phyloP scores from a whole-genome alignment of 2,113 vertebrate genomes.

The Uropsilus gracilis region DNA sequence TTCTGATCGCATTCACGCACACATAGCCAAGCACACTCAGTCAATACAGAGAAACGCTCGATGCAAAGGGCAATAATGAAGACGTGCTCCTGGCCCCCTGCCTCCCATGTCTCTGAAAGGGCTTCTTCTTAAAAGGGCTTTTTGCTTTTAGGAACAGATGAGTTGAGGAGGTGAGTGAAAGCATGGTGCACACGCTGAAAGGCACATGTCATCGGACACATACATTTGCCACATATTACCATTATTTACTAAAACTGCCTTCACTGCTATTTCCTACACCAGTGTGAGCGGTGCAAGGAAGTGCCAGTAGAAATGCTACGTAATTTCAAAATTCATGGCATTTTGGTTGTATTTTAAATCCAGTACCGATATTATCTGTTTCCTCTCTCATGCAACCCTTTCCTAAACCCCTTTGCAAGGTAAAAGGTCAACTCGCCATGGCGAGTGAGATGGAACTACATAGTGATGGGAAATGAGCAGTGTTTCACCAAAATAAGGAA shows the following conservation, averaged over 20 bases:
- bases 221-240: background rate
- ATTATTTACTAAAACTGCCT: background rate
- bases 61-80: background rate
- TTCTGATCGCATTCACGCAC: background rate
- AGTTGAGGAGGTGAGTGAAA: background rate
- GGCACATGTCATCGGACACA: background rate
- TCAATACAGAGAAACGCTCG: background rate
- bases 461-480: background rate
- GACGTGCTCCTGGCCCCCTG: background rate
- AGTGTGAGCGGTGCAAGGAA: background rate
- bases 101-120: background rate
- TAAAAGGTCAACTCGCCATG: background rate
- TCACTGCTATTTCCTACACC: background rate
- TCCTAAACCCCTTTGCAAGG: background rate
- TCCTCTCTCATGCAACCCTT: conserved; percentile 10
- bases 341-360: conserved; percentile 12
- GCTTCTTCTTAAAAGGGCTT: background rate
- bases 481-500: background rate
- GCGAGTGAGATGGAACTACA: background rate
- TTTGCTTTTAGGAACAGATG: conserved; percentile 18
- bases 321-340: background rate
- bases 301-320: background rate
- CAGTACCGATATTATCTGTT: background rate
- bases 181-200: background rate
- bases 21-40: background rate